Evolutionary conservation across 2,113 vertebrate genomes (phyloP).

Genomic region (Tachysurus fulvidraco): DNA sequence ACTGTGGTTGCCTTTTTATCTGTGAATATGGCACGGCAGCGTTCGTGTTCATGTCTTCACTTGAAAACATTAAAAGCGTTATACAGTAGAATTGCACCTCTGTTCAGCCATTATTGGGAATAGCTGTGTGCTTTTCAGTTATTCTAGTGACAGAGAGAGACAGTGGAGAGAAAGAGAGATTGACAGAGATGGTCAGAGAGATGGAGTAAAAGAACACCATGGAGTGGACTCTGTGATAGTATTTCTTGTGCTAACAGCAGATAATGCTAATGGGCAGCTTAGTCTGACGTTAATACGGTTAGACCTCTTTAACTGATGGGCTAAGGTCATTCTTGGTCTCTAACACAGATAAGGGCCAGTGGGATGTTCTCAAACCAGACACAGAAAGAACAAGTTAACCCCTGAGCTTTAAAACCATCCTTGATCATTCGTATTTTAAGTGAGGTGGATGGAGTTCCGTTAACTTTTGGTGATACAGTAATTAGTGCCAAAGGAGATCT

Average conservation of each 20-base stretch:
- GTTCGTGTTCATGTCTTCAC: constrained; percentile 52
- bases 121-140: constrained; percentile 43
- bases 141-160: constrained; percentile 33
- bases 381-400: constrained; percentile 65
- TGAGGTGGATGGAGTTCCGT: constrained; percentile 49
- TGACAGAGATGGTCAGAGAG: background rate
- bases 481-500: background rate
- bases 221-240: constrained; percentile 21
- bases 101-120: constrained; percentile 43
- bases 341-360: constrained; percentile 36
- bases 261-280: constrained; percentile 44
- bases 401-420: constrained; percentile 51
- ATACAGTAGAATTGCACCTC: constrained; percentile 42
- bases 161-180: background rate
- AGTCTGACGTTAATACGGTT: constrained; percentile 45
- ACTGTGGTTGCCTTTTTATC: constrained; percentile 9
- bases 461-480: constrained; percentile 12
- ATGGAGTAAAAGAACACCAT: background rate
- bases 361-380: constrained; percentile 43
- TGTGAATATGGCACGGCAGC: background rate
- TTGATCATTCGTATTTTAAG: constrained; percentile 60
- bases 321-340: constrained; percentile 30
- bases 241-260: constrained; percentile 40
- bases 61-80: constrained; percentile 59
- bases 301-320: constrained; percentile 46